phyloP scores from a whole-genome alignment of 2,113 vertebrate genomes.

The Eubucco bourcierii region DNA sequence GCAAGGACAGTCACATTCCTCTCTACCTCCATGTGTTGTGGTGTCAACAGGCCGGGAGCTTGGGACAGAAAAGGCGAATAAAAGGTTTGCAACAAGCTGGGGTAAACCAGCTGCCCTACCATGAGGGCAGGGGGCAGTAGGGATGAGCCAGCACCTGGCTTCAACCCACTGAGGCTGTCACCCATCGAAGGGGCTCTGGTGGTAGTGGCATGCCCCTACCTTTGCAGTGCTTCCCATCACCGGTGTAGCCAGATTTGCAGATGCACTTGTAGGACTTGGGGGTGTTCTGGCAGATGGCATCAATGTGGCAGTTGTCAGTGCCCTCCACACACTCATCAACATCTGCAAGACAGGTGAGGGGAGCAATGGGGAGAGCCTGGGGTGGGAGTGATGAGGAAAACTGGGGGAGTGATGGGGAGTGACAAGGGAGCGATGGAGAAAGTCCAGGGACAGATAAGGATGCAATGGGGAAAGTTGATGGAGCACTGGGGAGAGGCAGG shows the following conservation, averaged over 20 bases:
- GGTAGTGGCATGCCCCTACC: constrained; percentile 73
- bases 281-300: constrained; percentile 97
- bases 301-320: constrained; percentile 94
- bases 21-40: neutral
- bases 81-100: neutral
- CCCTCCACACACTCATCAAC: constrained; percentile 92
- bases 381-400: no score
- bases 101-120: neutral
- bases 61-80: neutral
- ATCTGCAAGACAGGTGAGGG: constrained; percentile 75
- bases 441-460: neutral
- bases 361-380: neutral
- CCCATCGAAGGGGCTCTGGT: rapidly evolving
- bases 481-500: neutral
- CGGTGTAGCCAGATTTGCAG: constrained; percentile 96
- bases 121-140: neutral
- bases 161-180: rapidly evolving
- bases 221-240: constrained; percentile 97
- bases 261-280: constrained; percentile 95
- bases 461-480: no score
- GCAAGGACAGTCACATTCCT: neutral
- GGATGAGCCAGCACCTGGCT: rapidly evolving
- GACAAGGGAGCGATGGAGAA: neutral
- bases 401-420: neutral
- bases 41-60: neutral